phyloP scores from a whole-genome alignment of 2,797 vertebrate genomes.

The Cuniculus paca region DNA sequence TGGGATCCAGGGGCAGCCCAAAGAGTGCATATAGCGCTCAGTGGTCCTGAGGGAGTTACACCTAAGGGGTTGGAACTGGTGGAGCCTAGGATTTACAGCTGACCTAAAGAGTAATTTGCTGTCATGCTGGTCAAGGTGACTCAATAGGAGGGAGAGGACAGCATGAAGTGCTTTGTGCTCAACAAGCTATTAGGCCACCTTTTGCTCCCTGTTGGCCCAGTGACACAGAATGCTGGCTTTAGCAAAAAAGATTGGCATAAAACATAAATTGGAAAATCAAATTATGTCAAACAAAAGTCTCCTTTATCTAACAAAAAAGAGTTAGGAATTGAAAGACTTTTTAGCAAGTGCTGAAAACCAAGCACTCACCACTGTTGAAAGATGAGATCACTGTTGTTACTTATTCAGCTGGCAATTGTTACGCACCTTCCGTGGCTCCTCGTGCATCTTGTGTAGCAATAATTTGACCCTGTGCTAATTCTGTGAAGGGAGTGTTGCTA shows the following conservation, averaged over 20 bases:
- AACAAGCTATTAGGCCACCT: background rate
- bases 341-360: background rate
- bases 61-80: background rate
- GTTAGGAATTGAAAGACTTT: background rate
- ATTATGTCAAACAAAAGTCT: background rate
- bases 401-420: background rate
- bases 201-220: background rate
- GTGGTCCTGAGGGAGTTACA: background rate
- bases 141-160: background rate
- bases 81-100: background rate
- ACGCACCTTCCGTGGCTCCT: background rate
- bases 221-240: background rate
- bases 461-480: background rate
- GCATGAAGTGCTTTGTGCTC: background rate
- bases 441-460: background rate
- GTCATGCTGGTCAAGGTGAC: background rate
- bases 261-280: background rate
- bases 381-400: background rate
- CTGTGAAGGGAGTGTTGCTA: background rate
- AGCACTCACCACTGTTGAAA: background rate
- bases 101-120: background rate
- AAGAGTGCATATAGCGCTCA: background rate
- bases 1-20: background rate
- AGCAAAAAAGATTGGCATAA: background rate
- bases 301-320: background rate